Evolutionary conservation across 2,888 invertebrate species (phyloP), one percentile per base, ranked within the genome.

Genomic region (Drosophila dives): DNA sequence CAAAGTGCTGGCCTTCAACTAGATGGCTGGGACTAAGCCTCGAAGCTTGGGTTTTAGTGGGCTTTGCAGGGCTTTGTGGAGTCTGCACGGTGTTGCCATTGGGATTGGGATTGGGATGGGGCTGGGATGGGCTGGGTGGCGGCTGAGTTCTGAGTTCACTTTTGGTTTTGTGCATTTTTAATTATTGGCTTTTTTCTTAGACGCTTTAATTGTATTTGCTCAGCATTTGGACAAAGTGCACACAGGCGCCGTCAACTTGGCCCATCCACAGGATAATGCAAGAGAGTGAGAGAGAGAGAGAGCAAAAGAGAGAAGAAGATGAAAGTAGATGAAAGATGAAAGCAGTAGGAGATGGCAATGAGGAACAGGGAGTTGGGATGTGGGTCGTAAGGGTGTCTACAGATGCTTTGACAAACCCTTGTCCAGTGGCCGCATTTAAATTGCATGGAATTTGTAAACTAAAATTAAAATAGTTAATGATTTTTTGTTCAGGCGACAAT

Each of bases 391-490:
- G 23, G n/a, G 29, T 32, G n/a, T 54, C 58, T 49, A 50, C 45
- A 23, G 20, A 23, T 53, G 33, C 72, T 67, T 64, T 67, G 72
- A 15, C 51, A 50, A 71, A 64, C 63, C 42, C 56, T 64, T 73
- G 67, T 77, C 38, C 66, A 55, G 61, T 51, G 38, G 55, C 70
- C 72, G 73, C 81, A 85, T 85, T 85, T 85, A 85, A 89, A 89
- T 86, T 86, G 90, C 86, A 86, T 86, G 74, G 81, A 89, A 89
- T 88, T 89, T 89, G 83, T 88, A 72, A 85, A 88, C 85, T 88
- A 88, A 88, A 85, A 85, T 88, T 88, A 88, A 85, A 85, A 85
- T 85, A 88, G 85, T 88, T 88, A 88, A 85, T 85, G 85, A 85
- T 85, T 85, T 85, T 83, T 86, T 88, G 87, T 87, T 87, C 85